phyloP scores from a whole-genome alignment of 2,113 vertebrate genomes.

The Tenebrosternarchus preto region DNA sequence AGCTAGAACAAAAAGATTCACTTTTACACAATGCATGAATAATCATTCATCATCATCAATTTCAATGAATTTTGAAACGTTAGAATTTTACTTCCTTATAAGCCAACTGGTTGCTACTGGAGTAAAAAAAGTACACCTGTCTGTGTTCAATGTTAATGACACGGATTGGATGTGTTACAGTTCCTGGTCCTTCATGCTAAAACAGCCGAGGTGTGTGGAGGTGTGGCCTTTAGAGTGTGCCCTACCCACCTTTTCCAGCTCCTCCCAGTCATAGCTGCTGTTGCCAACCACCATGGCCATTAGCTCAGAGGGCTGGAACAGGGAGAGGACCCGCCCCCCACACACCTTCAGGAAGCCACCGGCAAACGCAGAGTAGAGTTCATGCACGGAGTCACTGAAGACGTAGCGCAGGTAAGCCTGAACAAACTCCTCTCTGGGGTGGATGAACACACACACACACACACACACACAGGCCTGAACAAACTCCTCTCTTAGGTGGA shows the following conservation, averaged over 20 bases:
- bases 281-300: conserved; percentile 98
- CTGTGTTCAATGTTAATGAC: too few species aligned
- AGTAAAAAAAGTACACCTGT: too few species aligned
- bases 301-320: conserved; percentile 95
- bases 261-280: conserved; percentile 97
- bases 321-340: conserved; percentile 90
- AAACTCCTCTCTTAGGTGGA: neutral
- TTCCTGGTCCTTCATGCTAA: too few species aligned
- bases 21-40: too few species aligned
- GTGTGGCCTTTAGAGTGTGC: too few species aligned
- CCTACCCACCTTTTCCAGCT: conserved; percentile 87
- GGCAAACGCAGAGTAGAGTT: conserved; percentile 90
- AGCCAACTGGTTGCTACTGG: too few species aligned
- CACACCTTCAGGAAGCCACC: conserved; percentile 96
- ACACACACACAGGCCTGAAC: neutral
- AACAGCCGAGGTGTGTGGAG: too few species aligned
- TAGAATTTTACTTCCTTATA: too few species aligned
- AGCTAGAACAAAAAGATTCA: too few species aligned
- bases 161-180: too few species aligned
- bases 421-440: conserved; percentile 89
- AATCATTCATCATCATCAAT: too few species aligned
- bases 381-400: conserved; percentile 83
- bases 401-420: conserved; percentile 91
- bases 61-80: too few species aligned
- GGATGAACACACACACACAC: conserved; percentile 17